Evolutionary conservation across 2,888 invertebrate species (phyloP).

Genomic region (Leucophenga montana): DNA sequence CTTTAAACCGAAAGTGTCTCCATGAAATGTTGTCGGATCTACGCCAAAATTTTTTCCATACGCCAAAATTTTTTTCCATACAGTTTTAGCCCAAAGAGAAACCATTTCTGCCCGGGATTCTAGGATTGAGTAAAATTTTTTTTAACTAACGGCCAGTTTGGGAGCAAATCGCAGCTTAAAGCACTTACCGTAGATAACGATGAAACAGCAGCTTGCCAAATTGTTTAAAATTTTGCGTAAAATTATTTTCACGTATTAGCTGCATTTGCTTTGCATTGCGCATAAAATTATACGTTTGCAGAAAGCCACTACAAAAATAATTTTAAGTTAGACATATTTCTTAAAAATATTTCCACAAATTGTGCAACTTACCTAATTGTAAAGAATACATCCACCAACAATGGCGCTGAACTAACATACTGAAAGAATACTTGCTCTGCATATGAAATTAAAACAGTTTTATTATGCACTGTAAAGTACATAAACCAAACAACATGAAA

Average conservation of each 20-base stretch:
- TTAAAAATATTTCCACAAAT: neutral
- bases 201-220: conserved; percentile 69
- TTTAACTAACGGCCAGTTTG: no score
- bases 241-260: conserved; percentile 58
- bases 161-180: neutral
- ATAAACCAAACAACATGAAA: conserved; percentile 73
- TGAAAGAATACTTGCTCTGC: conserved; percentile 71
- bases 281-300: conserved; percentile 70
- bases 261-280: conserved; percentile 63
- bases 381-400: conserved; percentile 72
- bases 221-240: conserved; percentile 58
- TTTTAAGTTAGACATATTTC: neutral
- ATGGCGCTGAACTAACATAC: conserved; percentile 71
- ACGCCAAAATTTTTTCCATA: no score
- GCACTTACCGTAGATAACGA: conserved; percentile 65
- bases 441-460: conserved; percentile 69
- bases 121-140: no score
- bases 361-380: conserved; percentile 67
- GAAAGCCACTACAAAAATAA: conserved; percentile 64
- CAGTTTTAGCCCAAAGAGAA: no score
- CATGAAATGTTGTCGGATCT: no score
- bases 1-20: no score
- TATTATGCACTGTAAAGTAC: conserved; percentile 72
- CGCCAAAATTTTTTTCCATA: no score
- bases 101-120: no score